Evolutionary conservation across 1,140 invertebrate genomes (phyloP).

Genomic region (Aphidius gifuensis): DNA sequence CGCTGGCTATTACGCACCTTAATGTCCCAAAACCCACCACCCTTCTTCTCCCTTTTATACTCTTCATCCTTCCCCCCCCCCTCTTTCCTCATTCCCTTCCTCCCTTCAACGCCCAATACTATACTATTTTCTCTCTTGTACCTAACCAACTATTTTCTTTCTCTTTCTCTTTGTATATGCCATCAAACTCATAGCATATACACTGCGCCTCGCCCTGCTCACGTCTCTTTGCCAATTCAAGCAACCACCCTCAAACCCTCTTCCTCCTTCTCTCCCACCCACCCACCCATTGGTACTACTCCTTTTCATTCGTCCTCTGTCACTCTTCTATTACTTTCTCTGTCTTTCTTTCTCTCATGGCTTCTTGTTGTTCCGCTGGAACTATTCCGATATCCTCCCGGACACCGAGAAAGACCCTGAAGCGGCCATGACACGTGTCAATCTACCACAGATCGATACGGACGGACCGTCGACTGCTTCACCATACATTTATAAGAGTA

Average conservation of each 20-base stretch:
- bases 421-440: slow-evolving; percentile 57
- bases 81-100: slow-evolving; percentile 3
- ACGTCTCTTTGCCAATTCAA: background rate
- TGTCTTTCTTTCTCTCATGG: slow-evolving; percentile 3
- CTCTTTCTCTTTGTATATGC: slow-evolving; percentile 22
- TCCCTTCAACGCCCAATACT: slow-evolving; percentile 30
- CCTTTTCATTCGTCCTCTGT: no score
- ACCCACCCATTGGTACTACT: background rate
- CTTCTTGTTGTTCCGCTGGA: background rate
- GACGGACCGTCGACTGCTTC: slow-evolving; percentile 24
- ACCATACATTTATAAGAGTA: background rate
- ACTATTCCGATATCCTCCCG: slow-evolving; percentile 5
- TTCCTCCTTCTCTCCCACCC: slow-evolving; percentile 2
- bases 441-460: slow-evolving; percentile 56
- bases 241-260: slow-evolving; percentile 1
- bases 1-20: slow-evolving; percentile 57
- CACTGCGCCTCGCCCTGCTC: background rate
- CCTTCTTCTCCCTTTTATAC: slow-evolving; percentile 10
- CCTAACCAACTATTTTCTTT: background rate
- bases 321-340: no score
- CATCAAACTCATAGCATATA: background rate
- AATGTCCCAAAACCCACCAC: slow-evolving; percentile 45
- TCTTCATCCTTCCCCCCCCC: background rate
- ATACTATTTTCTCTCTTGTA: slow-evolving; percentile 3
- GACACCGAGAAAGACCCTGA: slow-evolving; percentile 23